Evolutionary conservation across 1,140 invertebrate genomes (phyloP).

Genomic region (Bombus waltoni): DNA sequence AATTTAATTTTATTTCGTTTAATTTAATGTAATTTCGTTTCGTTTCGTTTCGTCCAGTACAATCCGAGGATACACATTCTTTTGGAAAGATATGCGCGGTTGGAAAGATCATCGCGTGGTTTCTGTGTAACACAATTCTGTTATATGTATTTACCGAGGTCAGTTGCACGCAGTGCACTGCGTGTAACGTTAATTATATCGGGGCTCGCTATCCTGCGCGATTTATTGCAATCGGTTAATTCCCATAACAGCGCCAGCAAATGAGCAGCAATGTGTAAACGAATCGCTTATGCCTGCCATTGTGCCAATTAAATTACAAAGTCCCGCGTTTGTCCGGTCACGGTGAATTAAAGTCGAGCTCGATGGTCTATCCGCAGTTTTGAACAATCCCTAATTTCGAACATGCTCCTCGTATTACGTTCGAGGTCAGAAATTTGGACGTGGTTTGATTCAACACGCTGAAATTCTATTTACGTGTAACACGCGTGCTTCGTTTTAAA

Average conservation of each 20-base stretch:
- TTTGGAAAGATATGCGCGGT: constrained; percentile 23
- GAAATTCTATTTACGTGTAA: too few species aligned
- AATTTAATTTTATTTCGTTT: too few species aligned
- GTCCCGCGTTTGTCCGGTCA: not conserved
- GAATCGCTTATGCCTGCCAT: not conserved
- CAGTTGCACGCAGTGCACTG: not conserved
- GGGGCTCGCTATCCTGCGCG: not conserved
- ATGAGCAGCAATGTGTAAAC: not conserved
- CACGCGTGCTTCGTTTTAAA: too few species aligned
- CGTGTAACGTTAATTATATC: constrained; percentile 32
- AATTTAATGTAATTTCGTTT: not conserved
- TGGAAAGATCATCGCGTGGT: not conserved
- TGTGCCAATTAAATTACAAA: not conserved
- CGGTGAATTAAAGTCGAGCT: not conserved
- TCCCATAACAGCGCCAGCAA: not conserved
- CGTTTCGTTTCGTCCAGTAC: not conserved
- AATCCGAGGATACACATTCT: not conserved
- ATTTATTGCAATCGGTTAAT: constrained; percentile 26
- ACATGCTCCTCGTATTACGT: not conserved
- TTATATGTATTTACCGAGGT: not conserved
- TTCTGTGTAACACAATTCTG: constrained; percentile 17
- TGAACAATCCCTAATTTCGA: not conserved
- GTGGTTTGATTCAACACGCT: too few species aligned
- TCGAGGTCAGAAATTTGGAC: too few species aligned
- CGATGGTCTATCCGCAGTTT: not conserved